Conservation (phyloP, 2,888 invertebrate species). For the Stratiomys singularior region DNA sequence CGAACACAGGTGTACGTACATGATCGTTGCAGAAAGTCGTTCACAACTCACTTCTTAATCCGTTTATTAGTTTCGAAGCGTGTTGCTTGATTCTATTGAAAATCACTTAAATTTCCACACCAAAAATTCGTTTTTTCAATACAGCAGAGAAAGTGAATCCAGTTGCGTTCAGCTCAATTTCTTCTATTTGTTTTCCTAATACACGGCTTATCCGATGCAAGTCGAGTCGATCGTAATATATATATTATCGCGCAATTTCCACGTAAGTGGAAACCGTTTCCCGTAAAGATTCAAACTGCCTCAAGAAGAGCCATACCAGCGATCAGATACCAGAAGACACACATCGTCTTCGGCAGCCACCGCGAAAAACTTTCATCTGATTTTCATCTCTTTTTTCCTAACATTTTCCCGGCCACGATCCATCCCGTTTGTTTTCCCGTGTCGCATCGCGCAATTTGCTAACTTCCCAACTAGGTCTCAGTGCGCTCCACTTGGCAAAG, state of each 20-base stretch:
- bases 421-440: background rate
- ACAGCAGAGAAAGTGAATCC: background rate
- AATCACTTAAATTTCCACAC: background rate
- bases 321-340: constrained; percentile 8
- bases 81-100: background rate
- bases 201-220: constrained; percentile 2
- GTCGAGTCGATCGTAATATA: constrained; percentile 39
- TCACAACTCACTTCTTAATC: constrained; percentile 31
- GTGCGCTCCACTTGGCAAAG: constrained; percentile 44
- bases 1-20: constrained; percentile 31
- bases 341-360: constrained; percentile 6
- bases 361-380: constrained; percentile 34
- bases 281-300: constrained; percentile 29
- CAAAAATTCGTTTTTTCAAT: background rate
- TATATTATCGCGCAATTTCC: constrained; percentile 28
- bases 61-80: constrained; percentile 12
- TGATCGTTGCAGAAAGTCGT: constrained; percentile 42
- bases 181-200: background rate
- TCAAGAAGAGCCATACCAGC: constrained; percentile 28
- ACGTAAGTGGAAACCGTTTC: constrained; percentile 34
- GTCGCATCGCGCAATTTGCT: constrained; percentile 26
- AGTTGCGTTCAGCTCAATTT: background rate
- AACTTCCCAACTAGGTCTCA: constrained; percentile 38
- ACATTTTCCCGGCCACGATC: constrained; percentile 37
- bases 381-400: constrained; percentile 42